Percentiles rank a stretch among this genome's conserved stretches.
phyloP scores from a whole-genome alignment of 37 sponge, comb jelly and placozoan genomes.

The Corticium candelabrum region DNA sequence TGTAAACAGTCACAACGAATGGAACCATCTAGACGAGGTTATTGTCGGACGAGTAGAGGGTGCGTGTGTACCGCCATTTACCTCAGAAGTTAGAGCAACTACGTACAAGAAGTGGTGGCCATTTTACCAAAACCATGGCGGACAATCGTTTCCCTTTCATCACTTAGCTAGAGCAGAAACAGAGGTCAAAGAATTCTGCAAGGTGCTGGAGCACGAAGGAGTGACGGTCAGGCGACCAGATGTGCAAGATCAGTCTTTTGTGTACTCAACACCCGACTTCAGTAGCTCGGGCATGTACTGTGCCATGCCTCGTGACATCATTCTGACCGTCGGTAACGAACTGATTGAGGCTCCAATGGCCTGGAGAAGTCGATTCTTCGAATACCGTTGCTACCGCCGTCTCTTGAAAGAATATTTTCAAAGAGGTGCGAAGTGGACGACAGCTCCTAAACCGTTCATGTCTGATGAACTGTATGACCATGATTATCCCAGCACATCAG shows the following conservation, averaged over 20 bases:
- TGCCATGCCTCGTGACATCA: conserved; percentile 33
- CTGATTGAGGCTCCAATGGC: conserved; percentile 83
- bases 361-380: conserved; percentile 66
- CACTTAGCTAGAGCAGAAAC: conserved; percentile 21
- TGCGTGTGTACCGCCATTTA: conserved; percentile 39
- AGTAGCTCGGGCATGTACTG: conserved; percentile 13
- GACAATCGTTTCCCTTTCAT: conserved; percentile 36
- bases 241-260: conserved; percentile 15
- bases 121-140: conserved; percentile 31
- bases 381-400: conserved; percentile 51
- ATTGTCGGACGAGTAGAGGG: conserved; percentile 50
- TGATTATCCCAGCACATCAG: conserved; percentile 19
- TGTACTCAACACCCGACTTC: conserved; percentile 61
- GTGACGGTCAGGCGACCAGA: conserved; percentile 52
- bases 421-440: conserved; percentile 53
- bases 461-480: conserved; percentile 39
- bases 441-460: conserved; percentile 65
- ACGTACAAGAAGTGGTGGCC: conserved; percentile 32
- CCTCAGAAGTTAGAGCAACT: conserved; percentile 44
- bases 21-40: conserved; percentile 36
- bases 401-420: conserved; percentile 57
- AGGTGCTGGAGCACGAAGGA: conserved; percentile 38
- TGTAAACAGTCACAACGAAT: conserved; percentile 50
- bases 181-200: conserved; percentile 54
- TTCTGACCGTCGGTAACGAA: conserved; percentile 55